phyloP scores from a whole-genome alignment of 2,888 invertebrate species.

The Argyresthia albistria region DNA sequence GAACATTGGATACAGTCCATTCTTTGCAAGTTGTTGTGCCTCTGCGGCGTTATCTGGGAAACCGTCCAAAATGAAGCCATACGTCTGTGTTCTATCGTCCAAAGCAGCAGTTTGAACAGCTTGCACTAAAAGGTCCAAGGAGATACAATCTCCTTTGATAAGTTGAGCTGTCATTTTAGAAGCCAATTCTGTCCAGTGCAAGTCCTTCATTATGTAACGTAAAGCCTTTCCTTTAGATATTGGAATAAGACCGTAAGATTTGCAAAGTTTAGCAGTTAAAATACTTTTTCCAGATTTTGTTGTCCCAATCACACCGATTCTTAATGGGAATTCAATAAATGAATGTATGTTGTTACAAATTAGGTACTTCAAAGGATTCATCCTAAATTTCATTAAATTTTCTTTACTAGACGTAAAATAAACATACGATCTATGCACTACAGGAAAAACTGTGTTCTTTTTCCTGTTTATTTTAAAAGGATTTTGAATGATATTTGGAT shows the following conservation, averaged over 20 bases:
- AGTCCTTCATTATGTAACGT: constrained; percentile 54
- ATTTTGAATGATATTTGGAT: constrained; percentile 53
- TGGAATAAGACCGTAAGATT: constrained; percentile 64
- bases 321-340: constrained; percentile 63
- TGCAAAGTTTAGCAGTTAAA: constrained; percentile 65
- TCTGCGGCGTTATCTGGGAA: constrained; percentile 69
- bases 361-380: constrained; percentile 71
- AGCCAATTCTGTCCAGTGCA: constrained; percentile 66
- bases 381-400: constrained; percentile 59
- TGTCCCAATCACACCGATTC: constrained; percentile 72
- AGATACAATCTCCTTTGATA: constrained; percentile 47
- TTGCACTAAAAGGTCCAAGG: constrained; percentile 53
- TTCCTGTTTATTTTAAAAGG: constrained; percentile 55
- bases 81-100: constrained; percentile 55
- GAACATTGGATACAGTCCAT: constrained; percentile 71
- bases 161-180: constrained; percentile 42
- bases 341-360: constrained; percentile 36
- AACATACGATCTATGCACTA: constrained; percentile 71
- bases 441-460: constrained; percentile 57
- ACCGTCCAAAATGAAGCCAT: constrained; percentile 76
- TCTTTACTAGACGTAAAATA: constrained; percentile 71
- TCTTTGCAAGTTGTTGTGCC: constrained; percentile 51
- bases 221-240: constrained; percentile 69
- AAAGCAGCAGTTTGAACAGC: constrained; percentile 66
- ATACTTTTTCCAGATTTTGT: constrained; percentile 76